Evolutionary conservation across 1,140 invertebrate genomes (phyloP).

Genomic region (Drosophila willistoni): DNA sequence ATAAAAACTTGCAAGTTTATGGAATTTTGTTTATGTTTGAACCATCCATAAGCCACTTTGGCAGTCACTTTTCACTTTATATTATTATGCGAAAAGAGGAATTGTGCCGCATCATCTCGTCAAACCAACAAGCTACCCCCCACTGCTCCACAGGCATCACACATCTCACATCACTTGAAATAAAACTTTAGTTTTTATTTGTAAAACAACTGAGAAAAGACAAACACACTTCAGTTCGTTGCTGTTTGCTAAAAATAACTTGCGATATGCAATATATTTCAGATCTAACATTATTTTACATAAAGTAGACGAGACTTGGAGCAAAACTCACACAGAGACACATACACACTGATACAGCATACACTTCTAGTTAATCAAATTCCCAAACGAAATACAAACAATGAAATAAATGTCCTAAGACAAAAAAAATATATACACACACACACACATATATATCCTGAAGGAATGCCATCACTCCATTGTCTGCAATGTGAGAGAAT

Average conservation of each 20-base stretch:
- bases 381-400: constrained; percentile 42
- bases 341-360: constrained; percentile 3
- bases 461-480: constrained; percentile 19
- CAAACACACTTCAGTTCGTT: constrained; percentile 5
- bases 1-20: background rate
- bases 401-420: constrained; percentile 44
- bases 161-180: constrained; percentile 8
- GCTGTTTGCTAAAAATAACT: constrained; percentile 23
- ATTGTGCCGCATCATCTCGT: constrained; percentile 1
- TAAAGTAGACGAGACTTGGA: constrained; percentile 32
- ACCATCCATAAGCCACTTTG: background rate
- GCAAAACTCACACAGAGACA: background rate
- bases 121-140: background rate
- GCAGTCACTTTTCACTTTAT: constrained; percentile 7
- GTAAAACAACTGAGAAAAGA: constrained; percentile 15
- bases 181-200: constrained; percentile 27
- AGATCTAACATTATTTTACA: constrained; percentile 42
- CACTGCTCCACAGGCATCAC: background rate
- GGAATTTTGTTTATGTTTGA: background rate
- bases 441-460: constrained; percentile 17
- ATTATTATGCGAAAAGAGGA: background rate
- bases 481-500: constrained; percentile 26
- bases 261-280: constrained; percentile 24
- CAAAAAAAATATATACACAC: constrained; percentile 34
- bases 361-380: constrained; percentile 52